Conservation (phyloP, 2,113 vertebrate genomes). For the Pangasianodon gigas region DNA sequence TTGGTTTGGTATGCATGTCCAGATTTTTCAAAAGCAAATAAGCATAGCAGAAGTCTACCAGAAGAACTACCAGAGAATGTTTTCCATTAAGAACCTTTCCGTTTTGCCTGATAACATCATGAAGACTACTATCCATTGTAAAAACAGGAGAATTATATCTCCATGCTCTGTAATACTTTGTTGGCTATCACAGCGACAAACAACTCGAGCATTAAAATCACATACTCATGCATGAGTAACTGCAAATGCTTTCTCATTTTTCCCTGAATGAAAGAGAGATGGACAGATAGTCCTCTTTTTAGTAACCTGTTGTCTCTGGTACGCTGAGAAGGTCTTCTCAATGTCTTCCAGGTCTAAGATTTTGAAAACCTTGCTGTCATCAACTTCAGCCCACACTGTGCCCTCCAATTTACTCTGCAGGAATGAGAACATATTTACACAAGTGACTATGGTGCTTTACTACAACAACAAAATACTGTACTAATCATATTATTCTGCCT, state of each 20-base stretch:
- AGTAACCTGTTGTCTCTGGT: conserved; percentile 96
- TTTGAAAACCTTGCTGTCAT: conserved; percentile 90
- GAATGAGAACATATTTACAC: neutral
- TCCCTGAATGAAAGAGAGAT: neutral
- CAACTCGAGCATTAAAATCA: conserved; percentile 1
- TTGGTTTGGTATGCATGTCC: conserved; percentile 4
- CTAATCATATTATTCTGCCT: neutral
- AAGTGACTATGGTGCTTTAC: neutral
- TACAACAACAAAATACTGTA: neutral
- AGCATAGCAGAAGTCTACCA: neutral
- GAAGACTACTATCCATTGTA: conserved; percentile 39
- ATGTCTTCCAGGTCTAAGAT: conserved; percentile 92
- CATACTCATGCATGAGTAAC: conserved; percentile 42
- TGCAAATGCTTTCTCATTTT: conserved; percentile 27
- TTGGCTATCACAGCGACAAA: conserved; percentile 18
- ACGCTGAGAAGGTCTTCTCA: conserved; percentile 96
- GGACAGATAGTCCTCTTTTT: neutral
- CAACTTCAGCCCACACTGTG: conserved; percentile 91
- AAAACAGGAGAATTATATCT: conserved; percentile 34
- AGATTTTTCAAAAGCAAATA: conserved; percentile 5
- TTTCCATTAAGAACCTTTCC: conserved; percentile 29
- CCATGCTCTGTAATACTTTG: conserved; percentile 30
- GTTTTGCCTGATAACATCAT: conserved; percentile 36
- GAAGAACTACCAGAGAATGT: conserved; percentile 11
- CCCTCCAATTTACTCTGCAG: conserved; percentile 91